A percentile compares a stretch with the other conserved stretches of the same genome.
Evolutionary conservation across 2,888 invertebrate species (phyloP).

Genomic region (Punctoribates punctum): DNA sequence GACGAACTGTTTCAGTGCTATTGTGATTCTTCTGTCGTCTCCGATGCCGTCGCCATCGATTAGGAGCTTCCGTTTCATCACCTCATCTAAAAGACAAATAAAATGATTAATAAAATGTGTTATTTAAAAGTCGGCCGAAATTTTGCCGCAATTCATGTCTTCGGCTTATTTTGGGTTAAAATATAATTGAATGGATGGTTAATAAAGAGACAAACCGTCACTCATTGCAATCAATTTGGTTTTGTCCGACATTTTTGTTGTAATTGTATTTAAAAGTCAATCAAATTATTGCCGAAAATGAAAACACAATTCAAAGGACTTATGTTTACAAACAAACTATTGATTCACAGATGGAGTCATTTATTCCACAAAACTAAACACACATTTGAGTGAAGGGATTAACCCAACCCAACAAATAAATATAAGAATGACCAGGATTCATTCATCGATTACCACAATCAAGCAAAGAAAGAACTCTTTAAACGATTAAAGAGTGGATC

Average conservation of each 20-base stretch:
- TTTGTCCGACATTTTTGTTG: neutral
- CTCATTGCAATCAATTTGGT: neutral
- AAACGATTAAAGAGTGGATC: too few species aligned
- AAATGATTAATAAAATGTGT: slow-evolving; percentile 52
- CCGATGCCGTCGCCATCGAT: slow-evolving; percentile 97
- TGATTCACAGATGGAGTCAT: too few species aligned
- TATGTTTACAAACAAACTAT: neutral
- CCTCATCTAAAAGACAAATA: slow-evolving; percentile 65
- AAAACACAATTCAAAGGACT: neutral
- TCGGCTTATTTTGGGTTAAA: too few species aligned
- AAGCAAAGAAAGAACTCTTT: too few species aligned
- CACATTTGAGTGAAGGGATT: too few species aligned
- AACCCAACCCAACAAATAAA: too few species aligned
- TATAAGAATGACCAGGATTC: too few species aligned
- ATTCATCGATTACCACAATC: too few species aligned
- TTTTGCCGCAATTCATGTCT: neutral
- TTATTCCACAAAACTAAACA: too few species aligned
- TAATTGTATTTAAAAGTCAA: neutral
- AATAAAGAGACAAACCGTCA: neutral
- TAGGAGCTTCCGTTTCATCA: slow-evolving; percentile 79
- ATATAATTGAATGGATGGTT: neutral
- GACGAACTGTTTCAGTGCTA: slow-evolving; percentile 68
- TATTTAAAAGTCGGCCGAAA: neutral
- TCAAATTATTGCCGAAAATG: neutral
- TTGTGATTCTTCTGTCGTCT: slow-evolving; percentile 83